Percentiles rank a stretch among this genome's conserved stretches.
These are phyloP conservation scores for Metopolophium dirhodum DNA, from an alignment of 1,140 invertebrate species.

Conservation along the genomic window DNA sequence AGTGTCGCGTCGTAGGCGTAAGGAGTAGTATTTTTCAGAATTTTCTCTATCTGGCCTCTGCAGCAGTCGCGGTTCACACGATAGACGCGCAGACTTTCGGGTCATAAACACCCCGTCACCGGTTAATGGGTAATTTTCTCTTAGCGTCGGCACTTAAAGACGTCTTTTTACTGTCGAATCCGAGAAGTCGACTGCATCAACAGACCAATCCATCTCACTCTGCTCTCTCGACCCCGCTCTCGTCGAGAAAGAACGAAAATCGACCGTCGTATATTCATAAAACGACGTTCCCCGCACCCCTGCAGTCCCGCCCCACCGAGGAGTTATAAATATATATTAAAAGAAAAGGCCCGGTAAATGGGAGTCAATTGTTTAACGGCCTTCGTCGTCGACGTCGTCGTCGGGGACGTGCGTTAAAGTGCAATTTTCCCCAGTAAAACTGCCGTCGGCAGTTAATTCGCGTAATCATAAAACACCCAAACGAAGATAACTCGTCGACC, in stretches of 20 bases:
- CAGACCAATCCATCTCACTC: background rate
- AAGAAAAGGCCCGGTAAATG: conserved; percentile 49
- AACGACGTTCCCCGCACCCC: background rate
- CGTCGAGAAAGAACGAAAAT: background rate
- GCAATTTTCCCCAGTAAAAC: conserved; percentile 49
- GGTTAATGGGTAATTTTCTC: conserved; percentile 54
- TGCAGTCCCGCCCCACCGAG: too few species aligned
- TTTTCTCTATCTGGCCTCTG: background rate
- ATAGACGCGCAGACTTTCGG: background rate
- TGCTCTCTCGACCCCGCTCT: background rate
- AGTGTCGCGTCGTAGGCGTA: too few species aligned
- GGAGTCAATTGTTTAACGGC: conserved; percentile 54
- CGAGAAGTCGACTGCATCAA: conserved; percentile 37
- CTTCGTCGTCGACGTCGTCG: background rate
- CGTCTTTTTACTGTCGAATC: conserved; percentile 50
- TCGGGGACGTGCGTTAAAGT: conserved; percentile 51
- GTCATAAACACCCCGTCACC: conserved; percentile 39
- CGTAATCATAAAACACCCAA: conserved; percentile 52
- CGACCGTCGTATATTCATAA: background rate
- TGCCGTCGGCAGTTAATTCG: conserved; percentile 44
- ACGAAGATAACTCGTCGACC: conserved; percentile 31
- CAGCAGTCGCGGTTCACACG: background rate
- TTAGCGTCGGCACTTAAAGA: conserved; percentile 20
- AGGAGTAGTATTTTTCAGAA: background rate
- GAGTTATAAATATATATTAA: conserved; percentile 44